phyloP scores from a whole-genome alignment of 1,140 invertebrate genomes.

The Mylabris phalerata region DNA sequence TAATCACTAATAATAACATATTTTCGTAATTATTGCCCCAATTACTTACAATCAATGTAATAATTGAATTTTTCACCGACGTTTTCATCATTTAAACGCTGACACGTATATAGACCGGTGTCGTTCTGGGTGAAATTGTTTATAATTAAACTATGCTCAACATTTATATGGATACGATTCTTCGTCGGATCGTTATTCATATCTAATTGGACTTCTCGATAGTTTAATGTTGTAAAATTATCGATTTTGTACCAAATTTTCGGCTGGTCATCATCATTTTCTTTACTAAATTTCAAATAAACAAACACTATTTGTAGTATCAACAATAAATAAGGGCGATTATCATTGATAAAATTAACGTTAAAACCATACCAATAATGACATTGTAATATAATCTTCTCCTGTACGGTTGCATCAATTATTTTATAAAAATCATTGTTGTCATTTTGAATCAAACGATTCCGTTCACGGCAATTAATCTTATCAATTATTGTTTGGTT shows the following conservation, averaged over 20 bases:
- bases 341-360: neutral
- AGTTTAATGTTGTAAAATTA: slow-evolving; percentile 27
- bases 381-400: slow-evolving; percentile 43
- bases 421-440: slow-evolving; percentile 45
- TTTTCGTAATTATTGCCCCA: neutral
- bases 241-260: slow-evolving; percentile 50
- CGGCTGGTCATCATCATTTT: slow-evolving; percentile 37
- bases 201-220: slow-evolving; percentile 30
- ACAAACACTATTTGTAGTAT: neutral
- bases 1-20: neutral
- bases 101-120: slow-evolving; percentile 47
- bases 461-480: slow-evolving; percentile 42
- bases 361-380: slow-evolving; percentile 43
- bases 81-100: slow-evolving; percentile 42
- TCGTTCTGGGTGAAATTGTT: slow-evolving; percentile 39
- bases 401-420: slow-evolving; percentile 40
- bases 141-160: slow-evolving; percentile 44
- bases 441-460: slow-evolving; percentile 41
- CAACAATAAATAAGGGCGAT: neutral
- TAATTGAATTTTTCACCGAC: slow-evolving; percentile 47
- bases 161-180: slow-evolving; percentile 42
- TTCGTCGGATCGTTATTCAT: slow-evolving; percentile 44
- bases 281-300: slow-evolving; percentile 33
- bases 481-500: no score
- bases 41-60: slow-evolving; percentile 40